phyloP scores from a whole-genome alignment of 1,140 invertebrate species.

The Drosophila sechellia region DNA sequence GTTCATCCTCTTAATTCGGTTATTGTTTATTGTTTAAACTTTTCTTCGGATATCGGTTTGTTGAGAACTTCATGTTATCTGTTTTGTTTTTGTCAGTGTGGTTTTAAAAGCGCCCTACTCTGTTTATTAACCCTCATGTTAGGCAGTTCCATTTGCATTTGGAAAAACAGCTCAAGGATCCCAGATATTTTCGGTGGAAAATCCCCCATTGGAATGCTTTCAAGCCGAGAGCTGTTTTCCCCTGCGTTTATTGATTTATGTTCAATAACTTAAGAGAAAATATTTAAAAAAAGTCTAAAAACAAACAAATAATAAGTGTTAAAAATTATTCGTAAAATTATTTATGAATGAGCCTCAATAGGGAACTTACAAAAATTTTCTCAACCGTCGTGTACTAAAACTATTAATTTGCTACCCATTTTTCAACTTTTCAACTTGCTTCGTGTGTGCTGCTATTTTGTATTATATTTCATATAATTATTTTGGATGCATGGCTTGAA shows the following conservation, averaged over 20 bases:
- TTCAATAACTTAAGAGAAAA: slow-evolving; percentile 31
- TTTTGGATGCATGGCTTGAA: slow-evolving; percentile 24
- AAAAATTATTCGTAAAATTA: slow-evolving; percentile 29
- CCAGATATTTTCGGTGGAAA: neutral
- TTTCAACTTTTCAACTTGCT: slow-evolving; percentile 5
- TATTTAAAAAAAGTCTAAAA: slow-evolving; percentile 42
- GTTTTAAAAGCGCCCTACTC: neutral
- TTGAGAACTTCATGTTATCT: neutral
- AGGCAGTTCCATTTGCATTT: slow-evolving; percentile 32
- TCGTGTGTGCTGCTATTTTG: slow-evolving; percentile 12
- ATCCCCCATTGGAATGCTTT: slow-evolving; percentile 17
- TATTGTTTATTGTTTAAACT: slow-evolving; percentile 30
- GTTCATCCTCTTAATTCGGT: slow-evolving; percentile 42
- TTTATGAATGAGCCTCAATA: slow-evolving; percentile 81
- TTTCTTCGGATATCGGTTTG: slow-evolving; percentile 32
- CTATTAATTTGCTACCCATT: slow-evolving; percentile 75
- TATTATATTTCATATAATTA: slow-evolving; percentile 24
- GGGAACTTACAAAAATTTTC: slow-evolving; percentile 81
- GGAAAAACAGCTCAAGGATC: slow-evolving; percentile 5
- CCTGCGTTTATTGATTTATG: slow-evolving; percentile 4
- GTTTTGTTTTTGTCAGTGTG: neutral
- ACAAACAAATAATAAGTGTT: slow-evolving; percentile 48
- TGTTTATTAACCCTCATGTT: slow-evolving; percentile 32
- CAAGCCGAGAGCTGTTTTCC: slow-evolving; percentile 5
- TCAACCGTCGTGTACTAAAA: slow-evolving; percentile 79